Percentiles rank a stretch among this genome's conserved stretches.
These are phyloP conservation scores for Orchestes rusci DNA, from an alignment of 2,888 invertebrate species.

Conservation along the genomic window DNA sequence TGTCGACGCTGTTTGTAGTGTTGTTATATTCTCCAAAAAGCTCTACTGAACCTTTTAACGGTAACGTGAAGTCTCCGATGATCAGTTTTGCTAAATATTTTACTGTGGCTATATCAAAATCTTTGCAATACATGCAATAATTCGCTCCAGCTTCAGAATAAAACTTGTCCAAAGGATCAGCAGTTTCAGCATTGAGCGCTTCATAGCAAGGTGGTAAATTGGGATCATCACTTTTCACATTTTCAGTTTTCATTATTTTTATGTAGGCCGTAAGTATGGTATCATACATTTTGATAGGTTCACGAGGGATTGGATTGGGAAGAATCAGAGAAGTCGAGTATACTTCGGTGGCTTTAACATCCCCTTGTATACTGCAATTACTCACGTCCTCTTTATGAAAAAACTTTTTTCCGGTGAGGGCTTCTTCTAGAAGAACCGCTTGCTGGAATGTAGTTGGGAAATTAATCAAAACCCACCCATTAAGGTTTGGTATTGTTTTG, in stretches of 20 bases:
- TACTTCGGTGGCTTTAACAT: slow-evolving; percentile 34
- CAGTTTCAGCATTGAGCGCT: slow-evolving; percentile 42
- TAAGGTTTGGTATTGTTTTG: slow-evolving; percentile 44
- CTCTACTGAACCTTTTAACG: slow-evolving; percentile 40
- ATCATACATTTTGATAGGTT: slow-evolving; percentile 40
- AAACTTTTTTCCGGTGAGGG: slow-evolving; percentile 45
- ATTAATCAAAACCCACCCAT: slow-evolving; percentile 54
- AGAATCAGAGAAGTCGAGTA: slow-evolving; percentile 47
- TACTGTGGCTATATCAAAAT: slow-evolving; percentile 49
- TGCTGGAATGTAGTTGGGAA: slow-evolving; percentile 54
- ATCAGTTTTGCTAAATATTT: slow-evolving; percentile 44
- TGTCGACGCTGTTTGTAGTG: slow-evolving; percentile 12
- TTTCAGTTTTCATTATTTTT: slow-evolving; percentile 43
- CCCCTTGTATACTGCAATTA: slow-evolving; percentile 28
- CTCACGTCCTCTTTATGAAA: too few relatives aligned
- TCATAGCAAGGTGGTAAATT: slow-evolving; percentile 25
- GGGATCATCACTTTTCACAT: slow-evolving; percentile 44
- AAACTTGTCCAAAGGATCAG: slow-evolving; percentile 51
- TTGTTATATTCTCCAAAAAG: slow-evolving; percentile 39
- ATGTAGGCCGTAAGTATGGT: slow-evolving; percentile 55
- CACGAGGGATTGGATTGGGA: slow-evolving; percentile 41
- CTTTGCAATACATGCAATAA: slow-evolving; percentile 51
- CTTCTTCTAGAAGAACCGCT: slow-evolving; percentile 53
- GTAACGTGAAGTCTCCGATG: slow-evolving; percentile 40
- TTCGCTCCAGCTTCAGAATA: slow-evolving; percentile 53